Base-by-base conservation (phyloP, 1,140 invertebrate genomes). In the Heliconius eleuchia region DNA sequence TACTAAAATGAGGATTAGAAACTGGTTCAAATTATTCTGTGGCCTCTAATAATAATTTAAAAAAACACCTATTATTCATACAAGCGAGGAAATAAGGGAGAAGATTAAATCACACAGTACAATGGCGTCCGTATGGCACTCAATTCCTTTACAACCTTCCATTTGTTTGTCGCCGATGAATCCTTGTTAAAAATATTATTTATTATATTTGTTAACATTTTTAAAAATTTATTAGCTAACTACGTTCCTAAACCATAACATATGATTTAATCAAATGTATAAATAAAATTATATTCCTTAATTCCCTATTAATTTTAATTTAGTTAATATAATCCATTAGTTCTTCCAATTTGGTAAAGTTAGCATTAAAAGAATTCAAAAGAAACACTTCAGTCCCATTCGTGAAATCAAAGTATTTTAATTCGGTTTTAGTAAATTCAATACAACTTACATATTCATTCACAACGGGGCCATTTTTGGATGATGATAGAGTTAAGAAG, bases 161-260 rank as follows among this genome's bases (percentile, higher is more conserved):
- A 3, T 66, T 27, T 27, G 19, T 2, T 66, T 66, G 13, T 30
- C n/a, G 9, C 9, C 27, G 60, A 66, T 13, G 60, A 30, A 27
- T 27, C 60, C 60, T 66, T 11, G 13, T 66, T 66, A 66, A 66
- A 66, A 79, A 50, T 23, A 71, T 74, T 52, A 70, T 66, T 57
- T 8, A 27, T 66, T 30, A 66, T 16, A 66, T 77, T 80, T 84
- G 82, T 81, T 83, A 83, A 84, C 81, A 79, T 81, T 78, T 71
- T 84, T 86, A 82, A 83, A 85, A 87, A 87, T 87, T 91, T 88
- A 89, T 88, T 88, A 66, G 74, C 88, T 91, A 91, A 80, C 89
- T 91, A 89, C 83, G 73, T 80, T 74, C 71, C 75, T 82, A 77
- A 60, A 3, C 74, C 78, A 60, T 77, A 76, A 30, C 42, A 60